Evolutionary conservation across 2,888 invertebrate genomes (phyloP), one percentile per base, ranked within the genome.

Genomic region (Malthinus seriepunctatus): DNA sequence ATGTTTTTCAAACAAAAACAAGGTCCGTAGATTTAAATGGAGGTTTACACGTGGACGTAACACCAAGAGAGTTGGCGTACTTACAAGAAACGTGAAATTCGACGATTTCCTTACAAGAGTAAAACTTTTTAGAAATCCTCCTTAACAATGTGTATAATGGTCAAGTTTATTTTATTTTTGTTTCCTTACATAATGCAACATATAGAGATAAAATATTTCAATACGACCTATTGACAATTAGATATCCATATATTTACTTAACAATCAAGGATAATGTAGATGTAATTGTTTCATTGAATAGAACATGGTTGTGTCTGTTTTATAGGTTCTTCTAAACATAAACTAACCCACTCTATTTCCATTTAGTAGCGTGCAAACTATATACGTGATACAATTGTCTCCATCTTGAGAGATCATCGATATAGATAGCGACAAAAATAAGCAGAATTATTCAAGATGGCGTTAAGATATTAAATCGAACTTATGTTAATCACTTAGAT

Each of bases 391-490:
- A 73, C 73, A 72, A 74, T 75, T 71, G 73, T 71, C 70, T 71
- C 69, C 71, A 74, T 76, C 74, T 73, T 62, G 67, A 68, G 72
- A 72, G 76, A 76, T 76, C 72, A 76, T 76, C 76, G 69, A 66
- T 64, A 64, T 69, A 71, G 76, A 76, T 76, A 76, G 71, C 65
- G 62, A 76, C 70, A 65, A 62, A 67, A 72, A 72, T 73, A 75
- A 71, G 73, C 69, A 67, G 71, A 73, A 76, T 76, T 74, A 75
- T 76, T 76, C 75, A 75, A 76, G 76, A 74, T 76, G 73, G 74
- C 74, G 73, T 75, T 73, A 69, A 71, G 71, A 72, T 72, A 73
- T 70, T 68, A 61, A 63, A 65, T 64, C 63, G 61, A 64, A 65
- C 64, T 68, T 71, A 72, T 73, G 73, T 70, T 73, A 73, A 73